These are phyloP conservation scores for Halictus ligatus DNA, from an alignment of 2,888 invertebrate species.

Conservation along the genomic window DNA sequence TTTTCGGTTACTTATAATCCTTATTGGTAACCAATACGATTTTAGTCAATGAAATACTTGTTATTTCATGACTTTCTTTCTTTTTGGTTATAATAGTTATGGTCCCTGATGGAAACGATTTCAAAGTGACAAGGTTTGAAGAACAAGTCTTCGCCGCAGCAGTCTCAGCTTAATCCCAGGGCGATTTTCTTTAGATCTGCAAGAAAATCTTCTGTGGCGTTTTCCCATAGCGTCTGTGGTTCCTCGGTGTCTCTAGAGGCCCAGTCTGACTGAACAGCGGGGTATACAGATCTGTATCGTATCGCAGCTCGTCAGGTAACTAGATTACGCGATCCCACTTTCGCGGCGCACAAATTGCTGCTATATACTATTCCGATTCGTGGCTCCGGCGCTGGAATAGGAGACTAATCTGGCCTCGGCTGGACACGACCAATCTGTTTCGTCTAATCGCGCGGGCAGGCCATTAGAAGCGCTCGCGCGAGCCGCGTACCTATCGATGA, in stretches of 20 bases:
- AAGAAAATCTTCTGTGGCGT: neutral
- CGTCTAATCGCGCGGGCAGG: conserved; percentile 56
- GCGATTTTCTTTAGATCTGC: neutral
- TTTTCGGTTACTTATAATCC: too few species aligned
- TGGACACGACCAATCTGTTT: conserved; percentile 64
- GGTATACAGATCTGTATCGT: conserved; percentile 55
- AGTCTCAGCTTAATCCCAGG: neutral
- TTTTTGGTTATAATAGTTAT: too few species aligned
- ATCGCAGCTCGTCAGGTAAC: conserved; percentile 57
- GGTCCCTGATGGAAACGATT: too few species aligned
- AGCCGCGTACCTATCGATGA: conserved; percentile 56
- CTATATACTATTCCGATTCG: conserved; percentile 57
- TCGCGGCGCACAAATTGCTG: conserved; percentile 68
- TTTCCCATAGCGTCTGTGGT: neutral
- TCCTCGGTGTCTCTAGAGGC: neutral
- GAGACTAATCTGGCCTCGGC: conserved; percentile 61
- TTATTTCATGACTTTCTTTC: too few species aligned
- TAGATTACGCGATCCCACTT: conserved; percentile 70
- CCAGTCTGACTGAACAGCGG: conserved; percentile 39
- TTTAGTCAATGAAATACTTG: too few species aligned
- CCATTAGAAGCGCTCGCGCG: conserved; percentile 57
- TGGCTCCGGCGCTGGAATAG: conserved; percentile 34
- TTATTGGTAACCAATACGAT: too few species aligned
- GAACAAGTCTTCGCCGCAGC: neutral
- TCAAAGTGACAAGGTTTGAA: neutral